Evolutionary conservation across 2,797 vertebrate species (phyloP), one percentile per base, ranked within the genome.

Genomic region (Perodicticus potto): DNA sequence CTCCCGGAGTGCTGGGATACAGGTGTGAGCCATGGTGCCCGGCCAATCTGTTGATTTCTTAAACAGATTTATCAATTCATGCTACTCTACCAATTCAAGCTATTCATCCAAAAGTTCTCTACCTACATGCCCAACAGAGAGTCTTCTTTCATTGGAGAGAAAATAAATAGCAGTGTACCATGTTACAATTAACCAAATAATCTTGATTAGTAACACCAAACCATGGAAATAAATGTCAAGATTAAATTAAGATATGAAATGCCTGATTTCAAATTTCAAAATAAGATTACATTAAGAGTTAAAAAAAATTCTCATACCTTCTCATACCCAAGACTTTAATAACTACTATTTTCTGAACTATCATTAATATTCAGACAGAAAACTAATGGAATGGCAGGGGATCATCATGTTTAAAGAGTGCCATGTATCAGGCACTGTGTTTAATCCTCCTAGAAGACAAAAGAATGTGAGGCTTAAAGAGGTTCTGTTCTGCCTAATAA

Each of bases 81-180:
- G 61, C 20, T 81, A 93, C 43, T 78, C 57, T 72, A 96, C 37
- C 25, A 94, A 88, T 83, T 53, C 49, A 53, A 53, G 49, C 49
- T 53, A 53, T 96, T 93, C 69, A 34, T 81, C 40, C 40, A 88
- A 78, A 96, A 95, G 65, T 63, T 81, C 59, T 76, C 74, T 84
- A 92, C 20, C 70, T 67, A 72, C 9, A 72, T 85, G 53, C 63
- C 32, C 53, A 81, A 91, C 12, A 81, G 25, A 93, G 14, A 89
- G 61, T 3, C 55, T 89, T 90, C 86, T 67, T 80, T 25, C 25
- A 76, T 5, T 80, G 29, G 20, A 72, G 67, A 83, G 40, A 94
- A 77, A 91, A 82, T 43, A 49, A 86, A 87, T 10, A 93, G 45
- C 55, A 86, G 8, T 40, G 7, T 76, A 90, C 34, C 63, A 16